Evolutionary conservation across 2,113 vertebrate species (phyloP), one percentile per base, ranked within the genome.

Genomic region (Pelodiscus sinensis): DNA sequence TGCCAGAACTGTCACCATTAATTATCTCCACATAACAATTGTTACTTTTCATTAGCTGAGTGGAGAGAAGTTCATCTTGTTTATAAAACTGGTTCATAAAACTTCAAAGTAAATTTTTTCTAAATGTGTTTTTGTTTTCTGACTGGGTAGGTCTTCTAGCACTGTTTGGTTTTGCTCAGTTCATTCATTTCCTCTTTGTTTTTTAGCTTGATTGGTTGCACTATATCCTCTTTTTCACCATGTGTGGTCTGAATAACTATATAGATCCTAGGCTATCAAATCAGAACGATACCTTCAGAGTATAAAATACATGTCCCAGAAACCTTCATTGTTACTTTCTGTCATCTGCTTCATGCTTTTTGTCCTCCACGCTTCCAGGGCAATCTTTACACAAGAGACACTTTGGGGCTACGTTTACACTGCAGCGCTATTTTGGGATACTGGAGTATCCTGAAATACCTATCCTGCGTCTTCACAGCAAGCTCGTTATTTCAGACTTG

Each of bases 21-120:
- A 88, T 96, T 97, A 96, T 85, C 68, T 24, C 71, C 92, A 95
- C 82, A 91, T 71, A 89, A 95, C 94, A 95, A 90, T 94, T 97
- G 93, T 96, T 94, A 86, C 75, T 96, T 96, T 95, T 96, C 92
- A 92, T 96, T 94, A 97, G 91, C 87, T 94, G 96, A 92, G 89
- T 95, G 93, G 96, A 93, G 94, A 95, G 85, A 94, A 21, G 31
- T 94, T 96, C 81, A 93, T 95, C 90, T 95, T 86, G 96, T 96
- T 97, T 96, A 96, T 87, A 96, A 94, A 29, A 94, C 87, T 88
- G 96, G 96, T 93, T 94, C 86, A 89, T 88, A 91, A 89, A 88
- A 51, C 51, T 95, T 97, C 93, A 96, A 94, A 97, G 90, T 55
- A 55, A 51, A 73, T 87, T 88, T 71, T 89, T 95, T 86, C 51